A percentile compares a stretch with the other conserved stretches of the same genome.
Evolutionary conservation across 2,797 vertebrate genomes (phyloP).

Genomic region (Alca torda): DNA sequence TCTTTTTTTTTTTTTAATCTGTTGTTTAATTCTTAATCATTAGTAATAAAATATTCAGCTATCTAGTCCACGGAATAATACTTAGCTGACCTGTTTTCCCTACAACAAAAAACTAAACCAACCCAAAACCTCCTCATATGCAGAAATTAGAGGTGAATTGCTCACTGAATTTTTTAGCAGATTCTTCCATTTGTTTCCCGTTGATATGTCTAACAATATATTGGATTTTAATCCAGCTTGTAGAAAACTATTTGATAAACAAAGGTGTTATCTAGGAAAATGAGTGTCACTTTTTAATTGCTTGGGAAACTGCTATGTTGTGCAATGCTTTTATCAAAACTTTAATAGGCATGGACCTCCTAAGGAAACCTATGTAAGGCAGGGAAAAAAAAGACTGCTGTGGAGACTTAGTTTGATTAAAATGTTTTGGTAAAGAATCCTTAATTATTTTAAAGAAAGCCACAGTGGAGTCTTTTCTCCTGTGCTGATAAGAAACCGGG

Average conservation of each 20-base stretch:
- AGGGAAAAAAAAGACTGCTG: background rate
- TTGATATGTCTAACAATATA: background rate
- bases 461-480: constrained; percentile 29
- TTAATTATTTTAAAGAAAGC: constrained; percentile 56
- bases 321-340: background rate
- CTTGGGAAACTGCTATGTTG: background rate
- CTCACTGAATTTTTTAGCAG: background rate
- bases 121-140: background rate
- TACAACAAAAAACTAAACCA: background rate
- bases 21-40: constrained; percentile 11
- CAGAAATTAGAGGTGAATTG: background rate
- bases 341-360: background rate
- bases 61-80: background rate
- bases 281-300: background rate
- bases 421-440: constrained; percentile 55
- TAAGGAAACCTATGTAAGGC: background rate
- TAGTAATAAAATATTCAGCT: constrained; percentile 16
- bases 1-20: background rate
- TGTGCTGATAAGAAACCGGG: constrained; percentile 16
- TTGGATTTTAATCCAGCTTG: background rate
- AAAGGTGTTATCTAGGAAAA: background rate
- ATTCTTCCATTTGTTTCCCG: background rate
- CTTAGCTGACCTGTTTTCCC: background rate
- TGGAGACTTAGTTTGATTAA: constrained; percentile 38
- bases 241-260: background rate